Base-by-base conservation (phyloP, 2,113 vertebrate genomes). In the Pteronura brasiliensis region DNA sequence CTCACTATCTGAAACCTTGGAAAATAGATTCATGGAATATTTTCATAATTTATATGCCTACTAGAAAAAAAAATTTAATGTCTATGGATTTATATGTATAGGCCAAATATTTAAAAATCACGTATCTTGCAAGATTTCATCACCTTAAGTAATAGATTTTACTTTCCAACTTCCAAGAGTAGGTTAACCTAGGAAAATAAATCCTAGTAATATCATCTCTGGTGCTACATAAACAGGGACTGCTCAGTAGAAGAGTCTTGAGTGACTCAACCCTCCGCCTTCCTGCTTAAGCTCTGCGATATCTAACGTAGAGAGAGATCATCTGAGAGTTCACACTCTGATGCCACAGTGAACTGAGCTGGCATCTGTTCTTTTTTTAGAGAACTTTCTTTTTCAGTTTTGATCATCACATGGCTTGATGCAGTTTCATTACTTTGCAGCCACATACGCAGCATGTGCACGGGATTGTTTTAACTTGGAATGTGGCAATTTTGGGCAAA, bases 171-270 rank as follows among this genome's bases (percentile, higher is more conserved):
- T 85, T 55, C 27, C n/a, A 83, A 85, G 36, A 21, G 72, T 34
- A 49, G 21, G 86, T 92, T 96, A 93, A 93, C 42, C 74, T 83
- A 49, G 55, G 92, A 74, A 74, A 74, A 55, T 34, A 71, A 84
- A 59, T 65, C 55, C 63, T 77, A 42, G 25, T 18, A 31, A 69
- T 79, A 29, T 17, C 36, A 84, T 11, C 3, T 55, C 25, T 49
- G 39, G 23, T 42, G 69, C 52, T n/a, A 1, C 25, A 52, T 61
- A 82, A 86, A 86, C 59, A 61, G 25, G 31, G 27, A 52, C 25
- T 65, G 31, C 27, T 93, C 76, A 55, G 8, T 0, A 74, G 29
- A 67, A 86, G 67, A 52, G 21, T 44, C 34, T 25, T 36, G 47
- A 92, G 34, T 49, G 87, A 84, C 74, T 72, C 77, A 34, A 21